Percentiles rank a stretch among this genome's conserved stretches.
phyloP scores from a whole-genome alignment of 2,888 invertebrate species.

The Pristionchus maxplancki region DNA sequence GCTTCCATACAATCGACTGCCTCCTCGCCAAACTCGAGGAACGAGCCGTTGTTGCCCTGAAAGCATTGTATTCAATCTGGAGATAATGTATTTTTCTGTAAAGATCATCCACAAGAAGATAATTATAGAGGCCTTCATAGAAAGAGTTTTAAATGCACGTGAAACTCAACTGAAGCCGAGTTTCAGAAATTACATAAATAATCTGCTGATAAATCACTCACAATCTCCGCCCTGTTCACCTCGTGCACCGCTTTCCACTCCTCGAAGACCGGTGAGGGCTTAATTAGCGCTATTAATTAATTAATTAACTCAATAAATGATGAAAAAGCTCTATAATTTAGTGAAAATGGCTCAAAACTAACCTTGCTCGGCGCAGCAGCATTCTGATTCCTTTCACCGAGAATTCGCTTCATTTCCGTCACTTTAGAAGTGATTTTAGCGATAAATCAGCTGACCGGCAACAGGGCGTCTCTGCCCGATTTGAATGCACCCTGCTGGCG shows the following conservation, averaged over 20 bases:
- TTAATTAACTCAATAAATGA: background rate
- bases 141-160: no score
- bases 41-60: conserved; percentile 48
- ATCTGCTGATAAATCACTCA: background rate
- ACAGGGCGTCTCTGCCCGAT: background rate
- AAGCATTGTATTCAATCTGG: background rate
- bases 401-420: background rate
- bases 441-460: background rate
- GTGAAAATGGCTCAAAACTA: background rate
- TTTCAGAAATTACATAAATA: background rate
- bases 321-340: background rate
- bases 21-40: conserved; percentile 48
- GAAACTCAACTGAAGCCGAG: background rate
- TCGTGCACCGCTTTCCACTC: conserved; percentile 38
- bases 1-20: conserved; percentile 24
- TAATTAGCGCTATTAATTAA: background rate
- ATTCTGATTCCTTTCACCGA: conserved; percentile 8
- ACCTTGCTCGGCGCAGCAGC: background rate
- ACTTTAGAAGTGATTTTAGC: background rate
- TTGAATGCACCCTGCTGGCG: background rate
- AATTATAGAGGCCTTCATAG: no score
- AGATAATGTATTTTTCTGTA: no score
- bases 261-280: background rate
- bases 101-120: background rate
- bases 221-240: conserved; percentile 33